Evolutionary conservation across 1,140 invertebrate genomes (phyloP).

Genomic region (Cataglyphis hispanica): DNA sequence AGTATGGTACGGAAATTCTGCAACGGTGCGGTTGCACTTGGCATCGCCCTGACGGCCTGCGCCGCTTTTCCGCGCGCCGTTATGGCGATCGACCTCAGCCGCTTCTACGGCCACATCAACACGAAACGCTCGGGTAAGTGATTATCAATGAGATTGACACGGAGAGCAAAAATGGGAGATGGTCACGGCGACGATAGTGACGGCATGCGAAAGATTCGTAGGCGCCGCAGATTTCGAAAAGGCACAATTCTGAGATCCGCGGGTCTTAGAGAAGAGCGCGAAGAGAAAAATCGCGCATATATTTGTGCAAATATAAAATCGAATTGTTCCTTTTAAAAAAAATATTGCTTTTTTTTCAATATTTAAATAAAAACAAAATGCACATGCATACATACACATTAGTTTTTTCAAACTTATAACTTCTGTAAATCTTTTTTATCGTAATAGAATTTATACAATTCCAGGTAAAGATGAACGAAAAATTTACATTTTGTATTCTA

Average conservation of each 20-base stretch:
- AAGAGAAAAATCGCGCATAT: not conserved
- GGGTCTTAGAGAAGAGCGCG: not conserved
- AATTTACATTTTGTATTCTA: not conserved
- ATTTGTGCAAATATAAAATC: not conserved
- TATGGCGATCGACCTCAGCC: constrained; percentile 89
- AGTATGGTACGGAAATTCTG: constrained; percentile 73
- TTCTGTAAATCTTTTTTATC: not conserved
- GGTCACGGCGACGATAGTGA: not conserved
- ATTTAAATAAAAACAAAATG: not conserved
- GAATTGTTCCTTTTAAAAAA: not conserved
- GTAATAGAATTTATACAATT: not conserved
- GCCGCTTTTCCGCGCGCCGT: constrained; percentile 87
- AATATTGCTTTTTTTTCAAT: not conserved
- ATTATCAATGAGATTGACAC: not conserved
- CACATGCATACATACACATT: not conserved
- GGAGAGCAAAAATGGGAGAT: not conserved
- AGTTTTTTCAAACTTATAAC: not conserved
- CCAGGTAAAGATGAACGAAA: too few relatives aligned
- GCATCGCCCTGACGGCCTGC: constrained; percentile 83
- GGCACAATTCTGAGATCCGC: not conserved
- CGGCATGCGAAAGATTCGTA: not conserved
- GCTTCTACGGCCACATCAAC: constrained; percentile 89
- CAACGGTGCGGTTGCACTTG: constrained; percentile 77
- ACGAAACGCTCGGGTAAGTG: constrained; percentile 89
- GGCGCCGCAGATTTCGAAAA: not conserved